Conservation (phyloP, 2,797 vertebrate species). For the Alosa sapidissima region DNA sequence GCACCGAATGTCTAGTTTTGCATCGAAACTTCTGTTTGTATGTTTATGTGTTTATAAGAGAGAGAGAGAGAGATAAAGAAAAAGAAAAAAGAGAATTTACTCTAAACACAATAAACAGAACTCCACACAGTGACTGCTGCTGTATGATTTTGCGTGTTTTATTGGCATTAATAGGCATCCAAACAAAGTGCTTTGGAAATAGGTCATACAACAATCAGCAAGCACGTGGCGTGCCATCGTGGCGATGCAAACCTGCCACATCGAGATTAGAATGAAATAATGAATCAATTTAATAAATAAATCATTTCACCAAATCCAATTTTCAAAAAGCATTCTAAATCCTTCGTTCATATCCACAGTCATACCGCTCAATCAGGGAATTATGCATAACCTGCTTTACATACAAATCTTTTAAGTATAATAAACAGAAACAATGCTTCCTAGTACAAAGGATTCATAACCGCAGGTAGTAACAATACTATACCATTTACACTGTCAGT, state of each 20-base stretch:
- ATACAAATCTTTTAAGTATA: constrained; percentile 1
- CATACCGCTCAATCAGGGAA: constrained; percentile 2
- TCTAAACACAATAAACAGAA: constrained; percentile 5
- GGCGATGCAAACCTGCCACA: constrained; percentile 69
- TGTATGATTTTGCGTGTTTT: neutral
- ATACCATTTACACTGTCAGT: neutral
- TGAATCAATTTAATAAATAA: constrained; percentile 57
- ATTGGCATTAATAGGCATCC: constrained; percentile 45
- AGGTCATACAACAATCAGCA: constrained; percentile 48
- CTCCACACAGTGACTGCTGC: constrained; percentile 8
- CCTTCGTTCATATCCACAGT: constrained; percentile 19
- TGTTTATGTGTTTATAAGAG: neutral
- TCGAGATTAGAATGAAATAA: constrained; percentile 55
- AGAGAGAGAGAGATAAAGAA: neutral
- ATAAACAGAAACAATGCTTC: neutral
- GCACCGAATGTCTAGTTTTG: neutral
- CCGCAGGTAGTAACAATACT: neutral
- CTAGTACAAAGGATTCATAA: neutral
- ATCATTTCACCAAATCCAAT: constrained; percentile 25
- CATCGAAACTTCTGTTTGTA: neutral
- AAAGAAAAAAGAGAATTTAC: neutral
- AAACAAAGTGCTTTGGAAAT: constrained; percentile 53
- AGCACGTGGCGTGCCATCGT: constrained; percentile 62
- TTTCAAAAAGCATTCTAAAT: constrained; percentile 20
- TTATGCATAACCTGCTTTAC: constrained; percentile 24